These are phyloP conservation scores for Arctia plantaginis DNA, from an alignment of 2,888 invertebrate genomes.

Conservation along the genomic window DNA sequence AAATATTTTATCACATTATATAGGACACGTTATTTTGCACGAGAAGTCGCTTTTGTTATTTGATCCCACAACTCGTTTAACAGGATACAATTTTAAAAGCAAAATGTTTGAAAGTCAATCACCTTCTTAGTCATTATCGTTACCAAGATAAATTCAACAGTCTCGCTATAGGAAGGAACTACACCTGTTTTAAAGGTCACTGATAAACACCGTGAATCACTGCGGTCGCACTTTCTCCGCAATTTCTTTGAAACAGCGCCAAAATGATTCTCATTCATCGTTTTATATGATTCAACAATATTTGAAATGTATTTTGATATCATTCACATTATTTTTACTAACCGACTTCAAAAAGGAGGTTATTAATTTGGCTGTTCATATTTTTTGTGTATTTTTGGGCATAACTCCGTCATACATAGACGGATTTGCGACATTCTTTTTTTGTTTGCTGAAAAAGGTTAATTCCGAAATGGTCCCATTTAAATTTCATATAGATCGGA, in stretches of 20 bases:
- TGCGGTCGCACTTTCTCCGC: slow-evolving; percentile 40
- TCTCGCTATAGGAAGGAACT: slow-evolving; percentile 42
- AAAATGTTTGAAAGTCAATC: slow-evolving; percentile 13
- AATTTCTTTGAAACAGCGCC: slow-evolving; percentile 27
- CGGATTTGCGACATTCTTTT: too few relatives aligned
- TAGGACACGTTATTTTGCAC: not conserved
- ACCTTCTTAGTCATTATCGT: not conserved
- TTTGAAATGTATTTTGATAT: slow-evolving; percentile 2
- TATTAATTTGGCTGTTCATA: too few relatives aligned
- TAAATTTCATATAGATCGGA: too few relatives aligned
- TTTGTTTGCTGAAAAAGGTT: too few relatives aligned
- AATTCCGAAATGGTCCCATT: too few relatives aligned
- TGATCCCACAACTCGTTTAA: not conserved
- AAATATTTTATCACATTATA: not conserved
- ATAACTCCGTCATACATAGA: too few relatives aligned
- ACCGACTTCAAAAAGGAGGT: too few relatives aligned
- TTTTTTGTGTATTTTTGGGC: too few relatives aligned
- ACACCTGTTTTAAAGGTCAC: slow-evolving; percentile 47
- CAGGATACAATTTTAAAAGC: not conserved
- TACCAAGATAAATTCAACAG: slow-evolving; percentile 5
- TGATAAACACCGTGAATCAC: slow-evolving; percentile 34
- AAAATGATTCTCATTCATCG: slow-evolving; percentile 25
- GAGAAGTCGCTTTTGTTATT: not conserved
- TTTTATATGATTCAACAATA: slow-evolving; percentile 32
- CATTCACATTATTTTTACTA: not conserved